Evolutionary conservation across 2,113 vertebrate genomes (phyloP).

Genomic region (Macroglossus sobrinus): DNA sequence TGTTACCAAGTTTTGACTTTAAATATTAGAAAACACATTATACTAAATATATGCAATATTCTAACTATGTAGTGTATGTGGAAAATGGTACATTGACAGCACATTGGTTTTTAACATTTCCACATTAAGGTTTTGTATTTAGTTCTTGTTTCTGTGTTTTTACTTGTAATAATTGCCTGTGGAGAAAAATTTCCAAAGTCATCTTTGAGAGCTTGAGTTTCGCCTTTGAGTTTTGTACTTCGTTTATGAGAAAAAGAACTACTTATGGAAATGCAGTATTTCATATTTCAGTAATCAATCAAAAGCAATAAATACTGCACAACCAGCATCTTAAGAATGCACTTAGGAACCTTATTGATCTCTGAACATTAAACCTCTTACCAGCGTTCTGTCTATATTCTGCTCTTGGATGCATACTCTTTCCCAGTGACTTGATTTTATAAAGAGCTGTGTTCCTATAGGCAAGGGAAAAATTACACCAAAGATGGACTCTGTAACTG

Average conservation of each 20-base stretch:
- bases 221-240: slow-evolving; percentile 21
- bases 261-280: slow-evolving; percentile 54
- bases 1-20: background rate
- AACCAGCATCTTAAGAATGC: slow-evolving; percentile 53
- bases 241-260: slow-evolving; percentile 48
- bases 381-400: background rate
- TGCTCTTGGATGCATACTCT: slow-evolving; percentile 3
- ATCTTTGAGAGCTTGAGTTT: slow-evolving; percentile 28
- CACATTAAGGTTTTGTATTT: background rate
- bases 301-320: slow-evolving; percentile 52
- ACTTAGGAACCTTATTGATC: slow-evolving; percentile 64
- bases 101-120: background rate
- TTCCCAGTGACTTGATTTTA: slow-evolving; percentile 33
- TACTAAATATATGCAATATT: background rate
- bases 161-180: background rate
- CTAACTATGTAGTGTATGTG: background rate
- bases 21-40: background rate
- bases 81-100: background rate
- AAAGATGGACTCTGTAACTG: background rate
- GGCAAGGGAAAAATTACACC: background rate
- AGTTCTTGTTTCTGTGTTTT: background rate
- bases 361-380: slow-evolving; percentile 53
- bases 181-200: background rate
- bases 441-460: slow-evolving; percentile 24
- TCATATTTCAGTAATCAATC: slow-evolving; percentile 64